These are phyloP conservation scores for Montipora efflorescens DNA, from an alignment of 64 coral and sea anemone species.

Conservation along the genomic window DNA sequence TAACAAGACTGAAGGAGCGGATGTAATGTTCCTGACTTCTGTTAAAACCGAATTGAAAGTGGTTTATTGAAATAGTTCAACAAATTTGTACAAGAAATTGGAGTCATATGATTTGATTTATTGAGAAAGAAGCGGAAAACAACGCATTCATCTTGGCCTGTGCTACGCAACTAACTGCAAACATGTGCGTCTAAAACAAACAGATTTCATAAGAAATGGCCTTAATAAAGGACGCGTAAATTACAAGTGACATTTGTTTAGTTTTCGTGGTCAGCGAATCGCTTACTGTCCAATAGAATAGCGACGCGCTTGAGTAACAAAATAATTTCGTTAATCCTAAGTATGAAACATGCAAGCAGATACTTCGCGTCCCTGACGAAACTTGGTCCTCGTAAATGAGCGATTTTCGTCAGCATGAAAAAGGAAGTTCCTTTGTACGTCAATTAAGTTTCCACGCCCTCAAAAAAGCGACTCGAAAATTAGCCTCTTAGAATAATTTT, in stretches of 20 bases:
- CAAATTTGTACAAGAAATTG: not conserved
- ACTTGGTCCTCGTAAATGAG: slow-evolving; percentile 7
- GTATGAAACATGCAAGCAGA: not conserved
- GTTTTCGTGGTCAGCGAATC: not conserved
- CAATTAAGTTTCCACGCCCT: slow-evolving; percentile 24
- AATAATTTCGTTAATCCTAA: not conserved
- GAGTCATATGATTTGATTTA: not conserved
- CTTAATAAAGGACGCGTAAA: slow-evolving; percentile 28
- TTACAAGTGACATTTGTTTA: slow-evolving; percentile 46
- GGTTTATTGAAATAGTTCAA: not conserved
- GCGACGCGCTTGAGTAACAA: not conserved
- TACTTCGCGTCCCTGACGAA: not conserved
- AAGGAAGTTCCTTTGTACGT: not conserved
- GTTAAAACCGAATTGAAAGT: not conserved
- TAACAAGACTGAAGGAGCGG: not conserved
- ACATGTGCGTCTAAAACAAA: slow-evolving; percentile 15
- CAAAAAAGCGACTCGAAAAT: not conserved
- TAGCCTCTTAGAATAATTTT: not conserved
- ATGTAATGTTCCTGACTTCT: not conserved
- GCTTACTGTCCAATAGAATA: not conserved
- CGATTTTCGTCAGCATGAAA: not conserved
- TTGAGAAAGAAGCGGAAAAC: not conserved
- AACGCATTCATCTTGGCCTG: not conserved
- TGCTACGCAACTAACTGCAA: not conserved
- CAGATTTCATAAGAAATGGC: slow-evolving; percentile 22